phyloP scores from a whole-genome alignment of 2,113 vertebrate species.

The Pangasianodon gigas region DNA sequence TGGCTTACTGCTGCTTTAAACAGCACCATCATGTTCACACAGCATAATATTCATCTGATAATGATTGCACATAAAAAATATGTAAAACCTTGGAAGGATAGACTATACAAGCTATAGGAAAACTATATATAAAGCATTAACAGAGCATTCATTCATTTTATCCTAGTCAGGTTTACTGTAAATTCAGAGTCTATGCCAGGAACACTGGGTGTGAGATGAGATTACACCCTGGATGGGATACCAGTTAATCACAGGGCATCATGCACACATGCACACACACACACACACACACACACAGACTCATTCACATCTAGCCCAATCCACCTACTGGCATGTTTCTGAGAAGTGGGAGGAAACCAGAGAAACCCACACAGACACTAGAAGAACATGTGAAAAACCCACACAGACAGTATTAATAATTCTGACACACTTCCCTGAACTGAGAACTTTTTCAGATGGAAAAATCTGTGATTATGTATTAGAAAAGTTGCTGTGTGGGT shows the following conservation, averaged over 20 bases:
- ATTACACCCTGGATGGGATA: too few species aligned
- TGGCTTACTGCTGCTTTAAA: not conserved
- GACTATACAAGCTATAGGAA: not conserved
- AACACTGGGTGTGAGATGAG: not conserved
- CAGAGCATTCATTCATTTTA: not conserved
- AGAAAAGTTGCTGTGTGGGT: not conserved
- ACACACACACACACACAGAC: not conserved
- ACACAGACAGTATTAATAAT: not conserved
- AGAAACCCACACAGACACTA: not conserved
- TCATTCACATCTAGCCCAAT: not conserved
- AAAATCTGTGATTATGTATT: not conserved
- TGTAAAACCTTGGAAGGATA: too few species aligned
- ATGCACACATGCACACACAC: not conserved
- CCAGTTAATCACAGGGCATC: too few species aligned
- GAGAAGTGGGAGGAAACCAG: not conserved
- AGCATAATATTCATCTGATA: not conserved
- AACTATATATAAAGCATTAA: too few species aligned
- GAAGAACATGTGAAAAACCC: not conserved
- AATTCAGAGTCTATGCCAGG: not conserved
- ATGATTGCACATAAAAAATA: not conserved
- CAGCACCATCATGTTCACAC: not conserved
- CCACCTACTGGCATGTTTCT: not conserved
- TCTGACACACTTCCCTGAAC: not conserved
- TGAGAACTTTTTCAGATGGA: not conserved
- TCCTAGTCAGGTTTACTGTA: not conserved